These are phyloP conservation scores for Periparus ater DNA, from an alignment of 2,797 vertebrate species.

Conservation along the genomic window DNA sequence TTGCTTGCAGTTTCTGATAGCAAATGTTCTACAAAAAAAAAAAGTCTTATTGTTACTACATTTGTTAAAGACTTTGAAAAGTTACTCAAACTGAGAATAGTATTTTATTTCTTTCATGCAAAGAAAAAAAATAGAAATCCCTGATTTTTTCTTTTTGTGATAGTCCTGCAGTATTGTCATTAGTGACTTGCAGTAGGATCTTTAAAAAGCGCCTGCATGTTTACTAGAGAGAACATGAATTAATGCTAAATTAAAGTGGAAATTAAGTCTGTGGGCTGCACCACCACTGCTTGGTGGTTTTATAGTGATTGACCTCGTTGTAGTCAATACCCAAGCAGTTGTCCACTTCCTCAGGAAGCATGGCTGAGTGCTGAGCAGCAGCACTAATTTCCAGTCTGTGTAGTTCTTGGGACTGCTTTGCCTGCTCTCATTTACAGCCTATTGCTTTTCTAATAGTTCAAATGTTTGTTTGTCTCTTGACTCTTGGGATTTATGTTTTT, in stretches of 20 bases:
- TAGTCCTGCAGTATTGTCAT: not conserved
- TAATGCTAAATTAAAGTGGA: constrained; percentile 36
- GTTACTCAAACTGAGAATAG: not conserved
- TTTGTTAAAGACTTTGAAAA: not conserved
- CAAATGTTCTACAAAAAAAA: not conserved
- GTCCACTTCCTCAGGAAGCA: not conserved
- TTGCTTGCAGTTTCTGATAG: not conserved
- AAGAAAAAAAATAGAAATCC: not conserved
- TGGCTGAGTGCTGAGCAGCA: not conserved
- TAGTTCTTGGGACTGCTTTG: not conserved
- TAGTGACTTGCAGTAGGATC: constrained; percentile 8
- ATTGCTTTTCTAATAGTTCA: constrained; percentile 26
- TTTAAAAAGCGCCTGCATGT: not conserved
- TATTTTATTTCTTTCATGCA: not conserved
- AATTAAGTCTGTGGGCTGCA: constrained; percentile 11
- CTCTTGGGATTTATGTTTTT: constrained; percentile 46
- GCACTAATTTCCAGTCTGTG: not conserved
- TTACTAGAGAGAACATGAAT: constrained; percentile 21
- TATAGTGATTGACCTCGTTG: not conserved
- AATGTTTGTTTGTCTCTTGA: constrained; percentile 53
- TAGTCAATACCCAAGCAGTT: not conserved
- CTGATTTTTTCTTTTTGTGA: not conserved
- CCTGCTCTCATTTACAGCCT: constrained; percentile 5
- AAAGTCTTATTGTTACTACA: not conserved
- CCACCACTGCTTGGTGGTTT: not conserved